A percentile compares a stretch with the other conserved stretches of the same genome.
Evolutionary conservation across 2,797 vertebrate genomes (phyloP).

Genomic region (Anableps anableps): DNA sequence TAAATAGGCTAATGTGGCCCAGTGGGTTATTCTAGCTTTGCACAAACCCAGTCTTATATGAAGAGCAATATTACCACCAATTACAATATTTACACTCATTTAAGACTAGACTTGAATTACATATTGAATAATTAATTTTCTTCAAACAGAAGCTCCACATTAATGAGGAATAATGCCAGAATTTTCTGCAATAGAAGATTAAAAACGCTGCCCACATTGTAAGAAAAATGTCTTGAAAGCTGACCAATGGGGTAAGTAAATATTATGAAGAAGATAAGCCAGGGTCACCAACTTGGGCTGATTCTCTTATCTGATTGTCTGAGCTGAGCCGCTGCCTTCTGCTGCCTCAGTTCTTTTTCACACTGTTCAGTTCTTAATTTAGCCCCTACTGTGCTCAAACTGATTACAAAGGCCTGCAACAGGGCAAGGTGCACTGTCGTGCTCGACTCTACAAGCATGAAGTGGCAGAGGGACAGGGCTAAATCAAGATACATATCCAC

Average conservation of each 20-base stretch:
- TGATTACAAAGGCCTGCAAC: slow-evolving; percentile 55
- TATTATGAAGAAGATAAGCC: slow-evolving; percentile 39
- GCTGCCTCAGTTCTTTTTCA: slow-evolving; percentile 37
- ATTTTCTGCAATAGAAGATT: background rate
- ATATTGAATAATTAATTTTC: background rate
- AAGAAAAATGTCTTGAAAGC: slow-evolving; percentile 33
- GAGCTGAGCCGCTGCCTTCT: slow-evolving; percentile 49
- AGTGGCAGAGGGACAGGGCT: slow-evolving; percentile 50
- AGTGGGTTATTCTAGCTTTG: background rate
- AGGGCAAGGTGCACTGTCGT: slow-evolving; percentile 39
- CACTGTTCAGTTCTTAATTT: slow-evolving; percentile 66
- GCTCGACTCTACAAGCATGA: slow-evolving; percentile 48
- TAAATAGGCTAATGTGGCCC: background rate
- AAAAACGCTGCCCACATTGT: background rate
- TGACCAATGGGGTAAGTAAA: slow-evolving; percentile 36
- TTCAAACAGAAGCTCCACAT: background rate
- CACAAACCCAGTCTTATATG: background rate
- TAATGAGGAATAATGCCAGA: background rate
- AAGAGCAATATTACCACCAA: background rate
- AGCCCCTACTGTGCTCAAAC: slow-evolving; percentile 52
- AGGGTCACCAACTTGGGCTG: slow-evolving; percentile 39
- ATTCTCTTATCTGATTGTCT: slow-evolving; percentile 42
- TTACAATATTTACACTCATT: background rate
- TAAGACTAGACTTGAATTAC: background rate
- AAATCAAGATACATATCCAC: slow-evolving; percentile 76